Conservation (phyloP, 2,888 invertebrate species). For the Shargacucullia verbasci region DNA sequence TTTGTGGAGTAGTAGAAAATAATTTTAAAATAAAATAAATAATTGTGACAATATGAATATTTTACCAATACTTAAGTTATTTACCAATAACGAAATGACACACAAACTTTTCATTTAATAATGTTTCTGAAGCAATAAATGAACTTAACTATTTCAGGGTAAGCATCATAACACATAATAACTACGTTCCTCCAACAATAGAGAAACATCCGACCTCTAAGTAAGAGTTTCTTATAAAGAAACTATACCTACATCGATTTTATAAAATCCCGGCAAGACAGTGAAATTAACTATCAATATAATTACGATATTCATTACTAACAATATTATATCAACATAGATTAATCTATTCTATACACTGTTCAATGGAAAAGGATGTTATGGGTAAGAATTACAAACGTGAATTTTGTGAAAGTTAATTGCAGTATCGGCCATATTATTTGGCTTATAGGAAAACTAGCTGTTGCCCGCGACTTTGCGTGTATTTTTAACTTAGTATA, state of each 20-base stretch:
- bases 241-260: constrained; percentile 62
- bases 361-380: constrained; percentile 50
- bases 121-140: not conserved
- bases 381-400: constrained; percentile 17
- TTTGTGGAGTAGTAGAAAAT: too few species aligned
- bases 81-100: too few species aligned
- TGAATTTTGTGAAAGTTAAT: constrained; percentile 21
- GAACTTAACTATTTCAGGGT: not conserved
- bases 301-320: constrained; percentile 50
- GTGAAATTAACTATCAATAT: constrained; percentile 40
- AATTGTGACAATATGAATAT: too few species aligned
- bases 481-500: too few species aligned
- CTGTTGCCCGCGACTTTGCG: too few species aligned
- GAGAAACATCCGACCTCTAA: not conserved
- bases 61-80: too few species aligned
- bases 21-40: too few species aligned
- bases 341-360: constrained; percentile 58
- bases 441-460: too few species aligned
- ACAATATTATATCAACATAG: constrained; percentile 54
- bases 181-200: not conserved
- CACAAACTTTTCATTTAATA: too few species aligned
- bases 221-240: constrained; percentile 45
- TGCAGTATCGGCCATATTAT: too few species aligned
- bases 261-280: constrained; percentile 53
- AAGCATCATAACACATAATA: not conserved